phyloP scores from a whole-genome alignment of 2,797 vertebrate genomes.

The Clamator glandarius region DNA sequence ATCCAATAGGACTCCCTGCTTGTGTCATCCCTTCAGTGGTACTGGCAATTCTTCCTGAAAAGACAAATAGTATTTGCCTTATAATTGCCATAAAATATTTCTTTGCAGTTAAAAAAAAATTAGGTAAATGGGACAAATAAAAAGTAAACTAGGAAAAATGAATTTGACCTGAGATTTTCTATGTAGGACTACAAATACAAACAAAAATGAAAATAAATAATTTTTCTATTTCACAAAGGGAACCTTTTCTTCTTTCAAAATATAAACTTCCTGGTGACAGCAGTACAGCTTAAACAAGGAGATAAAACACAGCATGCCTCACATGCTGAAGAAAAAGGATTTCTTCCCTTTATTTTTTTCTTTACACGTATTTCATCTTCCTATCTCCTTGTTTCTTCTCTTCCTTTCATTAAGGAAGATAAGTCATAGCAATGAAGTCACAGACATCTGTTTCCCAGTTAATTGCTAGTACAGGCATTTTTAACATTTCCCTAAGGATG shows the following conservation, averaged over 20 bases:
- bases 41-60: neutral
- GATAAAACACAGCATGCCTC: neutral
- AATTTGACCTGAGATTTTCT: neutral
- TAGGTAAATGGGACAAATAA: neutral
- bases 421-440: neutral
- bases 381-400: neutral
- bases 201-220: neutral
- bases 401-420: neutral
- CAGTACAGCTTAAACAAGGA: conserved; percentile 10
- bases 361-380: neutral
- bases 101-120: neutral
- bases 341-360: neutral
- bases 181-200: neutral
- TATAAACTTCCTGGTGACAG: neutral
- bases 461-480: conserved; percentile 39
- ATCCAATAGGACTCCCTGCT: neutral
- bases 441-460: conserved; percentile 25
- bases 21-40: neutral
- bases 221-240: neutral
- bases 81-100: neutral
- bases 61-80: neutral
- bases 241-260: neutral
- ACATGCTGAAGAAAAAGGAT: neutral
- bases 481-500: conserved; percentile 1
- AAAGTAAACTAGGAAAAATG: neutral